Base-by-base conservation (phyloP, 2,888 invertebrate genomes). In the Agrypnus murinus region DNA sequence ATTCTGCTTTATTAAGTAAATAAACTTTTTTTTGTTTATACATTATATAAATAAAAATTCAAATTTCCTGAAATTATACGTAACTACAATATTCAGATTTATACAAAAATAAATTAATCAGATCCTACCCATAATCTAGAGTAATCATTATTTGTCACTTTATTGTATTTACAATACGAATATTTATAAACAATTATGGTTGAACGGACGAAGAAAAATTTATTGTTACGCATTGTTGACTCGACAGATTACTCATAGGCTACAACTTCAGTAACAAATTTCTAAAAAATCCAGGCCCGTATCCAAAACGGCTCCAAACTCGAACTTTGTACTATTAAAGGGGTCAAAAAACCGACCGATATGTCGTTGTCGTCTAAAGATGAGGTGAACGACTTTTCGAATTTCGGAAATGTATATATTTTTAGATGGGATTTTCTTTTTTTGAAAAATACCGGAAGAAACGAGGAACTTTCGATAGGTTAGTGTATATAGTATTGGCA, bases 361-460 rank as follows among this genome's bases (percentile, higher is more conserved):
- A 25, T 25, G 25, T 25, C 25, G 25, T 25, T 25, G 60, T 3
- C 40, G 58, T 58, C 43, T 19, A 25, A 25, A 25, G 12, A 17
- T n/a, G 14, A 60, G 60, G 60, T 60, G 32, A 60, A 60, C 45
- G 60, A 60, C 60, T 14, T 55, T 55, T 55, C 36, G 36, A 12
- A 34, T 55, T 55, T 55, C 55, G 32, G 50, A 50, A 50, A 50
- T 50, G n/a, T 25, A 17, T 19, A 25, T 25, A 25, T 25, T 25
- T 25, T 25, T 25, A 25, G 25, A 5, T 25, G 25, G 25, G 25
- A 25, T 25, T 25, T 25, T 25, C 25, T 25, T 25, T 14, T 53
- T 53, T 53, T 34, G n/a, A 10, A 32, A 53, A 53, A 46, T 25
- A 46, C 32, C 32, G 53, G 53, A 53, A 53, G 53, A 31, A 46